These are phyloP conservation scores for Amazona finschi DNA, from an alignment of 2,797 vertebrate species.

Conservation along the genomic window DNA sequence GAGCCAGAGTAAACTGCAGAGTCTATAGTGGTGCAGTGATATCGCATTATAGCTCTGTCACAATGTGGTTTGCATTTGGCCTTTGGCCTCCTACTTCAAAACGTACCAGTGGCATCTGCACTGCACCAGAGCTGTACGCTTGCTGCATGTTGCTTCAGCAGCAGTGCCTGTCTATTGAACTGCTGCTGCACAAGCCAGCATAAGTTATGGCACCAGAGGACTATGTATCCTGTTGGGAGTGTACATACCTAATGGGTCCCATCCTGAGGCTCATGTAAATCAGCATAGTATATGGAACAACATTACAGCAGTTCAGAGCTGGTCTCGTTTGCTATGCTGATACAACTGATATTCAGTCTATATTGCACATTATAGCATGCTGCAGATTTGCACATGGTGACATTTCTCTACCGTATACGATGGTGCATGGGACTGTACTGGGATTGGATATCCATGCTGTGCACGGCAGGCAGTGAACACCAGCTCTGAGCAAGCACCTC, in stretches of 20 bases:
- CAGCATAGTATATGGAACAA: background rate
- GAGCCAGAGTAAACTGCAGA: background rate
- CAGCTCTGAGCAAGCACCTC: background rate
- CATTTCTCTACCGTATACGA: background rate
- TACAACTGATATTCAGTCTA: background rate
- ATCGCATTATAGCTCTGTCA: background rate
- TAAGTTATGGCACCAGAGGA: background rate
- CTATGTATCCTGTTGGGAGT: background rate
- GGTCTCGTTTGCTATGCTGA: background rate
- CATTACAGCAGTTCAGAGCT: background rate
- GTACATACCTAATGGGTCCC: background rate
- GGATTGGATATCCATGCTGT: background rate
- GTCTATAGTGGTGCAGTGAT: background rate
- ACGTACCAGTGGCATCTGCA: background rate
- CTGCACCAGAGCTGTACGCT: fast-evolving
- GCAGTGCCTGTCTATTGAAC: background rate
- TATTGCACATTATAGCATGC: background rate
- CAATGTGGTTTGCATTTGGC: slow-evolving; percentile 1
- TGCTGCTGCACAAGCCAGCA: background rate
- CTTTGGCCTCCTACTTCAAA: background rate
- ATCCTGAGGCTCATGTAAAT: background rate
- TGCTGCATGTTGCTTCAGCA: background rate
- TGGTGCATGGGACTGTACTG: fast-evolving
- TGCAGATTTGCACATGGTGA: background rate
- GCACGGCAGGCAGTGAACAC: background rate